Evolutionary conservation across 2,797 vertebrate species (phyloP).

Genomic region (Manis pentadactyla): DNA sequence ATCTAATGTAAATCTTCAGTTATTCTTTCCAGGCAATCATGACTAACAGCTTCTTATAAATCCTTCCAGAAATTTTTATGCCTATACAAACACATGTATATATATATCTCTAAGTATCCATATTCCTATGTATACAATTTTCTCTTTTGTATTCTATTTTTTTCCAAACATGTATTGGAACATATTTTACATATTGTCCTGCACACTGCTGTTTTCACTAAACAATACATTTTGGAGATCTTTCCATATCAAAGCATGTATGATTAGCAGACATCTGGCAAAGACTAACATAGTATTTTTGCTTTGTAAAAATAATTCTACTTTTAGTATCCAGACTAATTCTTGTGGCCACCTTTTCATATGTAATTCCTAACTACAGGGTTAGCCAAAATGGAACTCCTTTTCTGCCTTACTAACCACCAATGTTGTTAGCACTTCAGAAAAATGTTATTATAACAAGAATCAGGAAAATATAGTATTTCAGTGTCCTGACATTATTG

Average conservation of each 20-base stretch:
- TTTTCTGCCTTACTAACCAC: neutral
- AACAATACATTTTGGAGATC: neutral
- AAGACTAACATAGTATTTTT: constrained; percentile 24
- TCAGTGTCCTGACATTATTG: neutral
- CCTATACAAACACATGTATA: neutral
- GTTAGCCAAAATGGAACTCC: neutral
- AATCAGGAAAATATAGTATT: constrained; percentile 45
- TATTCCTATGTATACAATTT: neutral
- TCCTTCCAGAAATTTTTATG: neutral
- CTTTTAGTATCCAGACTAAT: neutral
- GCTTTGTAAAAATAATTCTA: constrained; percentile 39
- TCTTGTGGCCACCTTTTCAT: neutral
- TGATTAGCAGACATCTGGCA: constrained; percentile 7
- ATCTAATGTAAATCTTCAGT: neutral
- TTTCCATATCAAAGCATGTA: neutral
- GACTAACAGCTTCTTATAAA: neutral
- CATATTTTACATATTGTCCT: neutral
- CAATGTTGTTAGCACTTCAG: neutral
- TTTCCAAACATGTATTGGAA: neutral
- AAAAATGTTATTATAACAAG: constrained; percentile 1
- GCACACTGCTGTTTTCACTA: neutral
- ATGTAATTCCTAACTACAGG: neutral
- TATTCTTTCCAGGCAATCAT: neutral
- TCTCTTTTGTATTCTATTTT: neutral
- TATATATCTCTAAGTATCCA: neutral